Conservation (phyloP, 2,888 invertebrate genomes). For the Antheraea yamamai region DNA sequence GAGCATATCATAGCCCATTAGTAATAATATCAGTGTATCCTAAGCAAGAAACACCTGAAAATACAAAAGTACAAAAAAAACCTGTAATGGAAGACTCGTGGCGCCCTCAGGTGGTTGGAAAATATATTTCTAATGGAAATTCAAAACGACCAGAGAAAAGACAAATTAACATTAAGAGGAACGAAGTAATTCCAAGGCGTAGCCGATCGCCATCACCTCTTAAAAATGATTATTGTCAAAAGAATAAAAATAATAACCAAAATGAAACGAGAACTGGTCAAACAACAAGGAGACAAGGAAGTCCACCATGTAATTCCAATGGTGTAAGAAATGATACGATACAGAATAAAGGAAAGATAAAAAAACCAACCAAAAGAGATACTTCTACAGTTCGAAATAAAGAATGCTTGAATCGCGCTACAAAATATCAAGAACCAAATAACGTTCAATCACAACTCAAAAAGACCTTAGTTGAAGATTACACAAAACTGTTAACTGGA, state of each 20-base stretch:
- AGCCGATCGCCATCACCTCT: slow-evolving; percentile 26
- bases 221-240: slow-evolving; percentile 20
- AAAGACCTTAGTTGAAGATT: slow-evolving; percentile 54
- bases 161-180: neutral
- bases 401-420: slow-evolving; percentile 17
- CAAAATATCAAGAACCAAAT: slow-evolving; percentile 10
- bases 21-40: slow-evolving; percentile 74
- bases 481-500: slow-evolving; percentile 46
- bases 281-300: slow-evolving; percentile 23
- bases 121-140: neutral
- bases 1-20: slow-evolving; percentile 52
- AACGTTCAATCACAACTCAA: slow-evolving; percentile 29
- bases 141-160: neutral
- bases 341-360: slow-evolving; percentile 24
- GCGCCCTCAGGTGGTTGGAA: neutral
- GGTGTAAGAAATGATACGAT: slow-evolving; percentile 22
- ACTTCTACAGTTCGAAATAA: neutral
- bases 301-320: slow-evolving; percentile 22
- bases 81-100: slow-evolving; percentile 10
- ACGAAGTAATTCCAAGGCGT: neutral
- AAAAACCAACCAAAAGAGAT: slow-evolving; percentile 23
- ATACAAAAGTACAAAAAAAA: slow-evolving; percentile 26
- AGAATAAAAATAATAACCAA: slow-evolving; percentile 25
- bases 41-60: slow-evolving; percentile 43
- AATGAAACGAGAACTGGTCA: slow-evolving; percentile 18